Evolutionary conservation across 2,888 invertebrate genomes (phyloP), one percentile per base, ranked within the genome.

Genomic region (Drosophila putrida): DNA sequence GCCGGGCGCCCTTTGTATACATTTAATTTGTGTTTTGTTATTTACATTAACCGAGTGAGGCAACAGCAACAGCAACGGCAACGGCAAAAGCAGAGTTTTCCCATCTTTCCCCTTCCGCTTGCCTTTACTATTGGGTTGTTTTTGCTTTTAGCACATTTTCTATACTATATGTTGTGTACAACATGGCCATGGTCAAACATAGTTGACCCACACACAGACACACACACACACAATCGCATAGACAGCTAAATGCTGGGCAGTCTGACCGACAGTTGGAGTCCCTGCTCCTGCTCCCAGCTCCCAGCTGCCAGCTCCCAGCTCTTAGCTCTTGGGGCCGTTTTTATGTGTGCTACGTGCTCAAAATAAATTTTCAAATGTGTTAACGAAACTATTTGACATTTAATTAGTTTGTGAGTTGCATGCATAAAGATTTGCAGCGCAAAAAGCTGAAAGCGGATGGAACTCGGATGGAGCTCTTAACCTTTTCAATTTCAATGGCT

Each of bases 1-100:
- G 76, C 75, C 78, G 62, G 64, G 44, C 67, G 71, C 70, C 84
- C 87, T 89, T 82, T 89, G 89, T 89, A 82, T 81, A 88, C 80
- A 90, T 91, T 91, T 91, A 91, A 91, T 91, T 91, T 91, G 90
- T 91, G 84, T 88, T 81, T 90, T 88, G 90, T 89, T 91, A 89
- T 91, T 91, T 90, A 90, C 90, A 90, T 90, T 91, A 90, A 90
- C 89, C 90, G 75, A 84, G 70, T 62, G 66, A 71, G 80, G 46
- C 79, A 71, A 66, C 63, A 51, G 71, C 68, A 57, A 27, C 20
- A 77, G 46, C 79, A 71, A 66, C 63, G 49, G 71, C 68, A 57
- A 27, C 20, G 15, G 33, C 65, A 55, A 27, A 35, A 68, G 67
- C 67, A 55, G 13, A 49, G 31, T 33, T 15, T 15, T 8, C 20